Conservation (phyloP, 2,888 invertebrate genomes). For the Beris chalybata region DNA sequence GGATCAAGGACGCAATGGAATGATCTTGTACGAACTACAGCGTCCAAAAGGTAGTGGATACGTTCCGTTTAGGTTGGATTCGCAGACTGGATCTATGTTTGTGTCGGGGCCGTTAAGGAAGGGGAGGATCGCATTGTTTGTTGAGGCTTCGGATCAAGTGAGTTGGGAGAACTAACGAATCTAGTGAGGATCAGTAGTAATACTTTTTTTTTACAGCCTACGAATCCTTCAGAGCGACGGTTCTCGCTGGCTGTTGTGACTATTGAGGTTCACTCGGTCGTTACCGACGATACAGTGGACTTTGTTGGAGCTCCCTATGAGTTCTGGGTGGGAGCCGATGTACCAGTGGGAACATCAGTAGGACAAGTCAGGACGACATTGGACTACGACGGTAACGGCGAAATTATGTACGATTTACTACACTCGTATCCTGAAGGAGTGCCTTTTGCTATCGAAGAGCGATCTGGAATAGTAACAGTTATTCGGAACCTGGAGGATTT, state of each 20-base stretch:
- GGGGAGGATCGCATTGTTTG: conserved; percentile 77
- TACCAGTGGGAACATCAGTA: conserved; percentile 80
- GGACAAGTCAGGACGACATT: conserved; percentile 81
- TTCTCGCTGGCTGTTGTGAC: conserved; percentile 84
- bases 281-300: conserved; percentile 64
- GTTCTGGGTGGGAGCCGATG: conserved; percentile 88
- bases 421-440: conserved; percentile 89
- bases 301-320: conserved; percentile 85
- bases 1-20: conserved; percentile 69
- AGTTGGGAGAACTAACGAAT: neutral
- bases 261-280: conserved; percentile 67
- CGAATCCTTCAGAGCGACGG: conserved; percentile 80
- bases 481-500: conserved; percentile 74
- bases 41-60: conserved; percentile 67
- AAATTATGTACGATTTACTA: conserved; percentile 72
- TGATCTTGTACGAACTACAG: conserved; percentile 74
- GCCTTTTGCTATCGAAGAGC: conserved; percentile 89
- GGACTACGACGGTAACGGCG: conserved; percentile 64
- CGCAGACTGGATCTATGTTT: conserved; percentile 69
- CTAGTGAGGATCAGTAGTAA: neutral
- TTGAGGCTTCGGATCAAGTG: conserved; percentile 76
- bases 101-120: conserved; percentile 66
- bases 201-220: conserved; percentile 59
- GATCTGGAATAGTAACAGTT: conserved; percentile 84
- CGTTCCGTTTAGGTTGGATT: conserved; percentile 72